phyloP scores from a whole-genome alignment of 2,888 invertebrate genomes.

The Drosophila nigritarsus region DNA sequence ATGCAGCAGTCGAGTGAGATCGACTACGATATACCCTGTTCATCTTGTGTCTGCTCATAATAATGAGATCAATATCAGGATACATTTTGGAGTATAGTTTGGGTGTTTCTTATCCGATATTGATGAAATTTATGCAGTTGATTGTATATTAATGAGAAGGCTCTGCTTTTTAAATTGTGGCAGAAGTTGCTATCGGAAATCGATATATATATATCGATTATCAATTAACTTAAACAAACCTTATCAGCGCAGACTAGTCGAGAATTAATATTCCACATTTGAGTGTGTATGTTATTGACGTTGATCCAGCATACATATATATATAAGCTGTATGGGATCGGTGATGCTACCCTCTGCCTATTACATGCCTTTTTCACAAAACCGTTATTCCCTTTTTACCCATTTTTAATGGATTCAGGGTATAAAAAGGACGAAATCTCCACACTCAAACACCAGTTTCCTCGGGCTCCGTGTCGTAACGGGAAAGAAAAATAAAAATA shows the following conservation, averaged over 20 bases:
- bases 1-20: background rate
- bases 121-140: no score
- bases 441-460: constrained; percentile 20
- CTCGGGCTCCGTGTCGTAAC: constrained; percentile 22
- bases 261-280: background rate
- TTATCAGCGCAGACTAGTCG: background rate
- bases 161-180: background rate
- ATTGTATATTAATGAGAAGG: no score
- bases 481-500: constrained; percentile 15
- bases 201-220: background rate
- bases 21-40: background rate
- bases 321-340: background rate
- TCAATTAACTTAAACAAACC: background rate
- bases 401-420: background rate
- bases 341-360: background rate
- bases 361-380: background rate
- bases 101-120: background rate
- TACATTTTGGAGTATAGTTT: background rate
- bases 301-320: background rate
- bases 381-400: background rate
- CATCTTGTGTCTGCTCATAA: background rate
- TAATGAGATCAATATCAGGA: background rate
- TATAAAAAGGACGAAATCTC: constrained; percentile 35
- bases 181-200: background rate
- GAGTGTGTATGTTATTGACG: background rate